These are phyloP conservation scores for Cybosia mesomella DNA, from an alignment of 2,888 invertebrate genomes.

Conservation along the genomic window DNA sequence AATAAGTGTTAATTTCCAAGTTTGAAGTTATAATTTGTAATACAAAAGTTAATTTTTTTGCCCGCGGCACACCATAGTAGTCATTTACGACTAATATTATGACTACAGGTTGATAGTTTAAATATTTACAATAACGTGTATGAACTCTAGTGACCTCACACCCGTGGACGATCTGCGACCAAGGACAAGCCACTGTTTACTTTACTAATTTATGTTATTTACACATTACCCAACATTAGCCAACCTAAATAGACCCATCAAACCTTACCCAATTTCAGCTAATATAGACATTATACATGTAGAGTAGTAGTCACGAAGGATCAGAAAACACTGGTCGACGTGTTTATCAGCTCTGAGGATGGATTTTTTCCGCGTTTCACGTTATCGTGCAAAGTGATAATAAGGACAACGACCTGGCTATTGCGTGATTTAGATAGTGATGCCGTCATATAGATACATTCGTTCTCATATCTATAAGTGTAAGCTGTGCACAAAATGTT, in stretches of 20 bases:
- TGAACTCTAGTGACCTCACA: slow-evolving; percentile 59
- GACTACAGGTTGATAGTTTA: slow-evolving; percentile 48
- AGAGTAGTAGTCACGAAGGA: slow-evolving; percentile 47
- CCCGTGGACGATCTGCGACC: slow-evolving; percentile 54
- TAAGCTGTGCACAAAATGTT: slow-evolving; percentile 26
- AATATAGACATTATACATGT: slow-evolving; percentile 27
- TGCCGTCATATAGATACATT: slow-evolving; percentile 55
- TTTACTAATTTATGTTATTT: slow-evolving; percentile 52
- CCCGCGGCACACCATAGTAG: slow-evolving; percentile 14
- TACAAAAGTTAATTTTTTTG: neutral
- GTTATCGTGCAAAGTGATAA: slow-evolving; percentile 81
- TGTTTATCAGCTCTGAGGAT: slow-evolving; percentile 70
- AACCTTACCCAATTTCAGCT: slow-evolving; percentile 42
- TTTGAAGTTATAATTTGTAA: neutral
- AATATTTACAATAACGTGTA: slow-evolving; percentile 56
- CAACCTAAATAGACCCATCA: slow-evolving; percentile 55
- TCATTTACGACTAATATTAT: slow-evolving; percentile 33
- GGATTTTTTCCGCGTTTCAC: slow-evolving; percentile 80
- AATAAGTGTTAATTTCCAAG: neutral
- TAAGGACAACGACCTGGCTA: slow-evolving; percentile 73
- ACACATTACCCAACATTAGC: slow-evolving; percentile 44
- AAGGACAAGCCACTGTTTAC: slow-evolving; percentile 63
- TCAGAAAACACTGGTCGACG: slow-evolving; percentile 60
- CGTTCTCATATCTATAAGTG: slow-evolving; percentile 36
- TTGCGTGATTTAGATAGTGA: slow-evolving; percentile 73